These are phyloP conservation scores for Alligator mississippiensis DNA, from an alignment of 2,113 vertebrate species.

Conservation along the genomic window DNA sequence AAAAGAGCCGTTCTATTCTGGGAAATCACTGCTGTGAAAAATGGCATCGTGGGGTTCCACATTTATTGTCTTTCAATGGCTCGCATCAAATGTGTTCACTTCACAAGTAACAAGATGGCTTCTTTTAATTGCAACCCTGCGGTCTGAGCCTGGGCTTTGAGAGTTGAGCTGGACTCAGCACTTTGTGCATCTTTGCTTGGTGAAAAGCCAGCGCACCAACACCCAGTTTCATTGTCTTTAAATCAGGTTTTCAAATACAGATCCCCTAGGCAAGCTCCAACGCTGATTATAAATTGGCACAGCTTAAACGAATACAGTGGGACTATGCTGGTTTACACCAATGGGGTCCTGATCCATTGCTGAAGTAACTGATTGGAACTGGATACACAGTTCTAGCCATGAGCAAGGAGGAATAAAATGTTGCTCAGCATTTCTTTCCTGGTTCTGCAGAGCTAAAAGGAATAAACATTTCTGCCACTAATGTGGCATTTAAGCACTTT, in stretches of 20 bases:
- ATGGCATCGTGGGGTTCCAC: fast-evolving
- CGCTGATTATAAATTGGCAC: background rate
- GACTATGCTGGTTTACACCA: background rate
- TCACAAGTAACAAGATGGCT: background rate
- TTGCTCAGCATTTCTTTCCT: background rate
- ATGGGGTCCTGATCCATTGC: background rate
- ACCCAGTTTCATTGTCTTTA: background rate
- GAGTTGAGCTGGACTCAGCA: background rate
- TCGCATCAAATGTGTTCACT: background rate
- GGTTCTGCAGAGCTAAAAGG: background rate
- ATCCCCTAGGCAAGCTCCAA: background rate
- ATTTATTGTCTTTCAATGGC: background rate
- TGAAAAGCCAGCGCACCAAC: background rate
- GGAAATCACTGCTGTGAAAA: background rate
- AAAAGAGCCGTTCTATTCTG: background rate
- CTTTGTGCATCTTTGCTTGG: background rate
- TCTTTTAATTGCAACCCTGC: background rate
- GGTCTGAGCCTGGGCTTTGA: background rate
- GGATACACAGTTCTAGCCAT: background rate
- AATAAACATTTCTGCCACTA: background rate
- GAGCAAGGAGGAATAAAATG: background rate
- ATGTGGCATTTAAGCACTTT: fast-evolving
- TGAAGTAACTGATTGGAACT: background rate
- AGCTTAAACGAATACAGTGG: background rate
- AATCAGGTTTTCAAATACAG: too few relatives aligned